phyloP scores from a whole-genome alignment of 1,140 invertebrate genomes.

The Carcinoscorpius rotundicauda region DNA sequence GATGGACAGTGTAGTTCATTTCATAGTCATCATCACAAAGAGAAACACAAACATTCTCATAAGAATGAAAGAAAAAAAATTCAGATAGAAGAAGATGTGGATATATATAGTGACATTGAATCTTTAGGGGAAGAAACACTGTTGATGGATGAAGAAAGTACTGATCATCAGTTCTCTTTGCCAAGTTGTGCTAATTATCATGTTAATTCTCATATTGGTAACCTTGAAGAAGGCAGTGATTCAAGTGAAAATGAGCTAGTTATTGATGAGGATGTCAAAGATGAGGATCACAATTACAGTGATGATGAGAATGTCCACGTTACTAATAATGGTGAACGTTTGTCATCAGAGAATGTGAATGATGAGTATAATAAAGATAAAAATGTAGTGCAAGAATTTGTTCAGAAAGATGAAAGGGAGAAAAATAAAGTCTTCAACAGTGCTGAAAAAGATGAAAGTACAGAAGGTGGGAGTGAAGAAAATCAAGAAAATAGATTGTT shows the following conservation, averaged over 20 bases:
- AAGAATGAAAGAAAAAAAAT: neutral
- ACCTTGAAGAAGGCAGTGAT: conserved; percentile 10
- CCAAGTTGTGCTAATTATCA: neutral
- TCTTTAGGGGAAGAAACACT: conserved; percentile 21
- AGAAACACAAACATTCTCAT: too few relatives aligned
- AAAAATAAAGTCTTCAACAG: too few relatives aligned
- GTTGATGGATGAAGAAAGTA: conserved; percentile 1
- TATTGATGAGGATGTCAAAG: conserved; percentile 24
- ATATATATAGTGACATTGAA: conserved; percentile 45
- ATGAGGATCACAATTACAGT: neutral
- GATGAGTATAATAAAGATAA: too few relatives aligned
- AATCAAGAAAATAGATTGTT: too few relatives aligned
- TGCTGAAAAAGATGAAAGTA: too few relatives aligned
- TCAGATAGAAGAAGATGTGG: conserved; percentile 29
- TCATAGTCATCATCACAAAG: too few relatives aligned
- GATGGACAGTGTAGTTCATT: too few relatives aligned
- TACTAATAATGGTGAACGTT: too few relatives aligned
- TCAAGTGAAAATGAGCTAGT: conserved; percentile 27
- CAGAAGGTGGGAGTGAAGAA: too few relatives aligned
- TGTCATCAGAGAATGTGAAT: too few relatives aligned
- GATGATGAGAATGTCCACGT: conserved; percentile 11
- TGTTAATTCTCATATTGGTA: neutral
- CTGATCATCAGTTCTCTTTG: neutral
- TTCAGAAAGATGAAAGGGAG: too few relatives aligned
- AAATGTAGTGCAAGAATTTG: too few relatives aligned